Percentiles rank a stretch among this genome's conserved stretches.
Evolutionary conservation across 1,140 invertebrate genomes (phyloP).

Genomic region (Polypedilum vanderplanki): DNA sequence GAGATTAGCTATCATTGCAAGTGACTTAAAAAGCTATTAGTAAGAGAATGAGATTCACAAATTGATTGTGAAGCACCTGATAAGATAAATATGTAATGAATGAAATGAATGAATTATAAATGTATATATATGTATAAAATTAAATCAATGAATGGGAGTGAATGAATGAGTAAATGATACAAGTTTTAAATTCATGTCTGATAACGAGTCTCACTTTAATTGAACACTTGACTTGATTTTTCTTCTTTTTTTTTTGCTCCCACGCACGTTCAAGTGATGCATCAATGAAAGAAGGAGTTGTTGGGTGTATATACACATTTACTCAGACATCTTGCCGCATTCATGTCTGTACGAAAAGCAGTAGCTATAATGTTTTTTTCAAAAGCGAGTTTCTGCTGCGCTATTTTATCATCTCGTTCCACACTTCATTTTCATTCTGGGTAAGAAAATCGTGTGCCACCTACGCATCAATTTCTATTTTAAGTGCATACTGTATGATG

Average conservation of each 20-base stretch:
- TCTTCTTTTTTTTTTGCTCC: not conserved
- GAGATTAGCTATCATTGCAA: slow-evolving; percentile 17
- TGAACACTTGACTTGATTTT: not conserved
- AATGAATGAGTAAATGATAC: slow-evolving; percentile 25
- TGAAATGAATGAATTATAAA: not conserved
- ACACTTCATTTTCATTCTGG: not conserved
- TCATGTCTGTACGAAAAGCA: not conserved
- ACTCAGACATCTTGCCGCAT: not conserved
- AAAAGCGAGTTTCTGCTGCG: not conserved
- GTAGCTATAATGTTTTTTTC: too few species aligned
- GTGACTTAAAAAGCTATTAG: slow-evolving; percentile 18
- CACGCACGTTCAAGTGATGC: not conserved
- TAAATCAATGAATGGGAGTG: slow-evolving; percentile 7
- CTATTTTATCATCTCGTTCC: not conserved
- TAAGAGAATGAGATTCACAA: not conserved
- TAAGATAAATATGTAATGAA: slow-evolving; percentile 7
- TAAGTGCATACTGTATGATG: not conserved
- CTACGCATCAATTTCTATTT: slow-evolving; percentile 13
- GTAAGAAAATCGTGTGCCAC: slow-evolving; percentile 6
- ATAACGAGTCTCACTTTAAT: not conserved
- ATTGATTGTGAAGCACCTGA: slow-evolving; percentile 11
- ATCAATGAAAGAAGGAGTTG: not conserved
- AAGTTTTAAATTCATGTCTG: not conserved
- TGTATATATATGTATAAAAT: not conserved
- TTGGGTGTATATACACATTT: not conserved